phyloP scores from a whole-genome alignment of 2,888 invertebrate genomes.

The Geotrupes spiniger region DNA sequence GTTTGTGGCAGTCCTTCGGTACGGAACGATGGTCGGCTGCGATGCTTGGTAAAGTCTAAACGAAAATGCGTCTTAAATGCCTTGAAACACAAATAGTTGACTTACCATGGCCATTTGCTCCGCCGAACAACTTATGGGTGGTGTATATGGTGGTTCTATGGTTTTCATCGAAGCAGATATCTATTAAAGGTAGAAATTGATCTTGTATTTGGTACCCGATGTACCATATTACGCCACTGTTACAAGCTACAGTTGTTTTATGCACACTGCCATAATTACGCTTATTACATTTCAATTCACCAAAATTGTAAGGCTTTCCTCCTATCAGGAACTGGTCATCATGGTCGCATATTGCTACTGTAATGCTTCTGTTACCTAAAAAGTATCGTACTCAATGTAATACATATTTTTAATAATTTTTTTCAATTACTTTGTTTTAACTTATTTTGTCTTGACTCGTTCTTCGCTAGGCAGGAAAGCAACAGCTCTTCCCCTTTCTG shows the following conservation, averaged over 20 bases:
- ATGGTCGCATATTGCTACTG: slow-evolving; percentile 33
- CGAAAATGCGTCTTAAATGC: no score
- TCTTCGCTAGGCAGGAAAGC: slow-evolving; percentile 35
- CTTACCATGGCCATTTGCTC: slow-evolving; percentile 32
- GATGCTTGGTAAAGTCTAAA: slow-evolving; percentile 11
- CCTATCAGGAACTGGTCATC: slow-evolving; percentile 32
- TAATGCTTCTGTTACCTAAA: slow-evolving; percentile 37
- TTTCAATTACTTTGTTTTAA: slow-evolving; percentile 37
- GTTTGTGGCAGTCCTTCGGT: slow-evolving; percentile 16
- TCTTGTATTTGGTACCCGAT: slow-evolving; percentile 38
- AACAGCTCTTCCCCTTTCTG: slow-evolving; percentile 31
- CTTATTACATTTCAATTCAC: slow-evolving; percentile 36
- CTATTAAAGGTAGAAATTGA: slow-evolving; percentile 37
- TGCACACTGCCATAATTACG: slow-evolving; percentile 36
- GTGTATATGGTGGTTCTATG: slow-evolving; percentile 44
- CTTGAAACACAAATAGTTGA: no score
- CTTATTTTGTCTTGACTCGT: no score
- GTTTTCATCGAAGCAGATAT: slow-evolving; percentile 42
- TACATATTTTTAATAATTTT: no score
- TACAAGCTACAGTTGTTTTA: slow-evolving; percentile 37
- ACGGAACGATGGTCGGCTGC: slow-evolving; percentile 12
- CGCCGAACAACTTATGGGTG: slow-evolving; percentile 44
- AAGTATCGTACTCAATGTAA: no score
- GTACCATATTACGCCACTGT: slow-evolving; percentile 35
- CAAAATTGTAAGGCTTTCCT: slow-evolving; percentile 29